These are phyloP conservation scores for Hylaeus volcanicus DNA, from an alignment of 1,140 invertebrate genomes.

Conservation along the genomic window DNA sequence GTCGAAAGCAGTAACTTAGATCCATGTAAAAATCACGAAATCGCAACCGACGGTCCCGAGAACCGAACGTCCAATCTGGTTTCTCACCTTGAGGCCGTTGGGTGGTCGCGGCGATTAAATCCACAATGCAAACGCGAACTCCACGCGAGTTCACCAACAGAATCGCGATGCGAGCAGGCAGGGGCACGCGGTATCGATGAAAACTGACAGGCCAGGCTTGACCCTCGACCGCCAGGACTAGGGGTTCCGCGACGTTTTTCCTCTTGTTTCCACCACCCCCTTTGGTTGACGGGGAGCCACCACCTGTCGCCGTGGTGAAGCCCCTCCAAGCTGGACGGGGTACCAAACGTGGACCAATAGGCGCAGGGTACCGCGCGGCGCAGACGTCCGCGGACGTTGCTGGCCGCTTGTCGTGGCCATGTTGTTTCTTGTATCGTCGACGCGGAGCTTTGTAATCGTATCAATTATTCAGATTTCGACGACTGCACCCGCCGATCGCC, in stretches of 20 bases:
- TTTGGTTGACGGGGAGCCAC: constrained; percentile 2
- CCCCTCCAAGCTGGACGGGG: constrained; percentile 31
- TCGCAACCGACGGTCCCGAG: neutral
- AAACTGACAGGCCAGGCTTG: constrained; percentile 45
- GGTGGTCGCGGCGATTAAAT: neutral
- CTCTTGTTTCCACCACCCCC: neutral
- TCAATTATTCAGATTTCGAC: constrained; percentile 63
- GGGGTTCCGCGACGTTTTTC: neutral
- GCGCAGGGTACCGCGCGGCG: constrained; percentile 60
- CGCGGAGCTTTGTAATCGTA: constrained; percentile 47
- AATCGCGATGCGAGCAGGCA: neutral
- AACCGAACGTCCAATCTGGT: neutral
- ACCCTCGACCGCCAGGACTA: constrained; percentile 32
- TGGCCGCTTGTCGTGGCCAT: constrained; percentile 41
- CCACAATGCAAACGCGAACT: constrained; percentile 14
- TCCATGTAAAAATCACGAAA: neutral
- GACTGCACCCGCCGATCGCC: neutral
- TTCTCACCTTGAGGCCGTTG: constrained; percentile 32
- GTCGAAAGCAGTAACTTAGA: too few relatives aligned
- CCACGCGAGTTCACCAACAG: neutral
- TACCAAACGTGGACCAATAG: constrained; percentile 77
- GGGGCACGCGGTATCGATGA: constrained; percentile 31
- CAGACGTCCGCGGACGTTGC: constrained; percentile 57
- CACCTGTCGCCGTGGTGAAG: constrained; percentile 6
- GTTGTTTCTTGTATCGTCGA: constrained; percentile 42